These are phyloP conservation scores for Drosophila nr. perissopoda DNA, from an alignment of 2,888 invertebrate genomes.

Conservation along the genomic window DNA sequence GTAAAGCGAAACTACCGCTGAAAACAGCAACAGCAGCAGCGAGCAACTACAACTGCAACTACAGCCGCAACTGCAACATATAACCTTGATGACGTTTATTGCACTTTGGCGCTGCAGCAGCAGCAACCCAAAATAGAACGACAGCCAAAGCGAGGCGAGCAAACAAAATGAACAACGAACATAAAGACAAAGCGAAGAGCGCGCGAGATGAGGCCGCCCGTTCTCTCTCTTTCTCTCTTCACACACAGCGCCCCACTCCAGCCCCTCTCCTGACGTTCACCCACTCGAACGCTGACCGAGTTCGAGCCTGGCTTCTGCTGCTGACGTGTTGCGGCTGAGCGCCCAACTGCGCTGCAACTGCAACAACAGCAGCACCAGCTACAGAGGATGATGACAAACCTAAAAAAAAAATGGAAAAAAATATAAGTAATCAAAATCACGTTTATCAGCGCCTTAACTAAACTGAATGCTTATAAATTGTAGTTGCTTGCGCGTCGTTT, in stretches of 20 bases:
- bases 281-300: conserved; percentile 53
- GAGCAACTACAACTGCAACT: conserved; percentile 16
- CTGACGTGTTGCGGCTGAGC: conserved; percentile 55
- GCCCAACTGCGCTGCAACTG: conserved; percentile 15
- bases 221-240: conserved; percentile 13
- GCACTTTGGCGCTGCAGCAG: conserved; percentile 75
- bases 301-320: conserved; percentile 52
- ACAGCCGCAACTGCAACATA: conserved; percentile 46
- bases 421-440: conserved; percentile 35
- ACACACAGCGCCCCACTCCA: conserved; percentile 4
- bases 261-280: neutral
- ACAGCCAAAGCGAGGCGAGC: conserved; percentile 53
- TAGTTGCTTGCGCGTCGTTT: neutral
- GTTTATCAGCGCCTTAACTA: conserved; percentile 41
- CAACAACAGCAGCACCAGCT: conserved; percentile 23
- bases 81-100: conserved; percentile 84
- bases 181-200: conserved; percentile 62
- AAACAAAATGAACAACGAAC: conserved; percentile 63
- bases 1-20: conserved; percentile 48
- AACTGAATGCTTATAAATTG: conserved; percentile 47
- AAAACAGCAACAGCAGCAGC: conserved; percentile 27
- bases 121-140: conserved; percentile 76
- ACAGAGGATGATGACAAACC: conserved; percentile 46
- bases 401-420: conserved; percentile 19
- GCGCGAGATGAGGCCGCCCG: conserved; percentile 18